Conservation (phyloP, 2,888 invertebrate genomes). For the Lamellibrachia columna region DNA sequence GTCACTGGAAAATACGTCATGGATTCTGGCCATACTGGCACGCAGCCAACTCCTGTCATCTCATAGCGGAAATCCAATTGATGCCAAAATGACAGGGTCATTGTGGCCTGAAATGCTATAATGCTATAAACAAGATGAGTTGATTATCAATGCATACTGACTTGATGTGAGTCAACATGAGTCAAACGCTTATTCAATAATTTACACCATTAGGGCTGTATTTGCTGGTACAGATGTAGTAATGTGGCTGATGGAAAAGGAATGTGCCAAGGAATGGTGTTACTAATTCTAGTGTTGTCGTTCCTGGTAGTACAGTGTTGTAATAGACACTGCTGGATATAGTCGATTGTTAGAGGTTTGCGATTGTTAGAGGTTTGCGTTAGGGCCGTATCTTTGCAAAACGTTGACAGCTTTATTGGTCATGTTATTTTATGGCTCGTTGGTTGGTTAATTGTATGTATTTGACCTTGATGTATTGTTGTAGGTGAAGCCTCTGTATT, state of each 20-base stretch:
- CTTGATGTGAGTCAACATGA: neutral
- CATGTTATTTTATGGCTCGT: neutral
- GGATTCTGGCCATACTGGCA: neutral
- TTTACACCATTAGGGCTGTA: neutral
- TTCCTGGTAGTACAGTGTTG: neutral
- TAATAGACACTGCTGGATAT: neutral
- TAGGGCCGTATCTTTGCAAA: neutral
- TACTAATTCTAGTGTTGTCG: neutral
- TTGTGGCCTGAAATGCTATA: neutral
- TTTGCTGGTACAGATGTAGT: neutral
- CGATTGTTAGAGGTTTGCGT: no score
- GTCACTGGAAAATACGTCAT: conserved; percentile 1
- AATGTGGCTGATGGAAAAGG: neutral
- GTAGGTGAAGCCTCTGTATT: neutral
- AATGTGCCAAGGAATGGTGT: neutral
- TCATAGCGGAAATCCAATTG: neutral
- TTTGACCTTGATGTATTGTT: neutral
- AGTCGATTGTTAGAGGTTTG: no score
- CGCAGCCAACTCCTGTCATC: conserved; percentile 5
- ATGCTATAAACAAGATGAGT: neutral
- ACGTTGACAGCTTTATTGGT: neutral
- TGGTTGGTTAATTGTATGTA: neutral
- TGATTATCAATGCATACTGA: neutral
- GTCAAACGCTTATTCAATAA: neutral
- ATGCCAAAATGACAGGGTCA: conserved; percentile 10